Conservation (phyloP, 2,797 vertebrate species). For the Anas bernieri region DNA sequence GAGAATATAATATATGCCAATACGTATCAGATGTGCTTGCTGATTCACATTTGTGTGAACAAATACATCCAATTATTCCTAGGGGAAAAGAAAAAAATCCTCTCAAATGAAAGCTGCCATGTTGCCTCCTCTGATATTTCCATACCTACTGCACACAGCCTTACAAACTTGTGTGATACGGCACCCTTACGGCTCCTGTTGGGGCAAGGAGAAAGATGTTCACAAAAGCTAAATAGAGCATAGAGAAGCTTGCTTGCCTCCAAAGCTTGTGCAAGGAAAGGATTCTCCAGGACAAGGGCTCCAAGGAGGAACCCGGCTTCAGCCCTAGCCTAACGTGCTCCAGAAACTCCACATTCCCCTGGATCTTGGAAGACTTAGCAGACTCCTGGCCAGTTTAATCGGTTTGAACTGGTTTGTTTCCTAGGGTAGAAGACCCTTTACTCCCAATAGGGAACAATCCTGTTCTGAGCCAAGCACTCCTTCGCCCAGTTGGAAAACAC, state of each 20-base stretch:
- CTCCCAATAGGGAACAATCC: neutral
- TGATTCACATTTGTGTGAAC: neutral
- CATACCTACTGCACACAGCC: neutral
- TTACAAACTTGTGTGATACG: neutral
- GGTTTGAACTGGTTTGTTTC: neutral
- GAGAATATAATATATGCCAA: neutral
- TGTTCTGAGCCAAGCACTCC: neutral
- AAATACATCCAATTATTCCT: neutral
- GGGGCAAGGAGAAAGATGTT: neutral
- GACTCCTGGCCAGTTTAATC: neutral
- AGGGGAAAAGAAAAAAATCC: neutral
- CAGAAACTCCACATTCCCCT: neutral
- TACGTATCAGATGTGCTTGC: neutral
- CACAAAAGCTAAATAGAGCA: neutral
- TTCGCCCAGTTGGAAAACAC: conserved; percentile 16
- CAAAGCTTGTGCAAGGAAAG: neutral
- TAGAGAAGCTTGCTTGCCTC: neutral
- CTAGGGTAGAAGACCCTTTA: neutral
- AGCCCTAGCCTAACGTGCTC: rapidly evolving
- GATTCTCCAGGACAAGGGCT: neutral
- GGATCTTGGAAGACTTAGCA: neutral
- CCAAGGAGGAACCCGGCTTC: neutral
- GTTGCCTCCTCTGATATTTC: neutral
- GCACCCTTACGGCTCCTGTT: neutral
- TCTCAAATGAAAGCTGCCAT: neutral